phyloP scores from a whole-genome alignment of 2,113 vertebrate species.

The Entelurus aequoreus region DNA sequence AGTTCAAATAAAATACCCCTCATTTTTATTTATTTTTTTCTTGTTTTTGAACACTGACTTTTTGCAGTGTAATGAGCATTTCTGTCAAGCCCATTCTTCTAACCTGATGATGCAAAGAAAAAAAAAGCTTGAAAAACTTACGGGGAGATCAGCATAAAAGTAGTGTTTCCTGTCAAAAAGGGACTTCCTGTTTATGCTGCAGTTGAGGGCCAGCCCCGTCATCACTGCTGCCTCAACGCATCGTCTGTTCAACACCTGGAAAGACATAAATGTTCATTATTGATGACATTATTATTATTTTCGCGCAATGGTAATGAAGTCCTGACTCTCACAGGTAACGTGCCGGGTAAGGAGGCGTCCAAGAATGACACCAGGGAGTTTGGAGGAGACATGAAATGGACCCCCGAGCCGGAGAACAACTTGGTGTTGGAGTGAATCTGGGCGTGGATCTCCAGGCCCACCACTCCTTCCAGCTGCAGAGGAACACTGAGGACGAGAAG shows the following conservation, averaged over 20 bases:
- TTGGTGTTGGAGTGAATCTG: conserved; percentile 93
- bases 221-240: conserved; percentile 95
- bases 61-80: too few relatives aligned
- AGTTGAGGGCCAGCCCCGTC: conserved; percentile 90
- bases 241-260: conserved; percentile 88
- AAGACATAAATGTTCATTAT: conserved; percentile 5
- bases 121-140: conserved; percentile 68
- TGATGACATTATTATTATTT: neutral
- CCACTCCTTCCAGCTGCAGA: conserved; percentile 79
- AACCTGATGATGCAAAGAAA: conserved; percentile 1
- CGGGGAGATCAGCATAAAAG: conserved; percentile 96
- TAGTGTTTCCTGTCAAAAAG: conserved; percentile 98
- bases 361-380: conserved; percentile 95
- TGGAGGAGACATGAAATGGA: conserved; percentile 85
- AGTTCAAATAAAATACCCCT: too few relatives aligned
- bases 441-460: conserved; percentile 93
- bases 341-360: conserved; percentile 93
- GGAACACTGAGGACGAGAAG: conserved; percentile 62
- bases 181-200: conserved; percentile 90
- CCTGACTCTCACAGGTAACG: conserved; percentile 84
- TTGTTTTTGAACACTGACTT: too few relatives aligned
- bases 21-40: too few relatives aligned
- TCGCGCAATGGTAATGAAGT: neutral
- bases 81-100: neutral
- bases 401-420: conserved; percentile 87